phyloP scores from a whole-genome alignment of 2,113 vertebrate genomes.

The Oophaga pumilio region DNA sequence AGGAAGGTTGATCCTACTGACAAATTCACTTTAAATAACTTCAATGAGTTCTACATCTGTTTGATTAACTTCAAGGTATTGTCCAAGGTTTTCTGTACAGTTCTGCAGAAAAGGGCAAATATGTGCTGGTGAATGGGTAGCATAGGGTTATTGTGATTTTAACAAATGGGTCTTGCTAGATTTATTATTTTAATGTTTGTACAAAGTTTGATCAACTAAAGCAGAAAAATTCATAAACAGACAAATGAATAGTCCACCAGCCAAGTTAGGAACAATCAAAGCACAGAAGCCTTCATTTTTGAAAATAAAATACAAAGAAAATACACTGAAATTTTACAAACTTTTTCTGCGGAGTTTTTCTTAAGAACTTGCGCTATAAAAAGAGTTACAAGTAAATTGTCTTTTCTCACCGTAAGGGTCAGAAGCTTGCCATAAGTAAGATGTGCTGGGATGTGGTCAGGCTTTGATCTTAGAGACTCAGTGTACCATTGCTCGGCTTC shows the following conservation, averaged over 20 bases:
- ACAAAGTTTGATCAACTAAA: neutral
- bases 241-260: neutral
- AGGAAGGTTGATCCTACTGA: neutral
- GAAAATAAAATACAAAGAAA: neutral
- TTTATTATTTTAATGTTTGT: neutral
- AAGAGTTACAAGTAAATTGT: neutral
- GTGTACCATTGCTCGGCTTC: slow-evolving; percentile 93
- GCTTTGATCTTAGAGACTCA: slow-evolving; percentile 91
- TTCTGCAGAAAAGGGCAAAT: neutral
- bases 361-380: neutral
- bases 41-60: neutral
- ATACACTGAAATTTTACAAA: neutral
- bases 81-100: neutral
- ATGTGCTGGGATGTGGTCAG: slow-evolving; percentile 95
- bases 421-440: slow-evolving; percentile 95
- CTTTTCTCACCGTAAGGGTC: slow-evolving; percentile 84
- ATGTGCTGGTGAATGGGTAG: neutral
- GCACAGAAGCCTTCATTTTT: neutral
- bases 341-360: neutral
- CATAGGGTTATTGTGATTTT: neutral
- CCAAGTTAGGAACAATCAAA: neutral
- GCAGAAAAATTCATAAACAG: neutral
- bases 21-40: neutral
- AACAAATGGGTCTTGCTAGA: neutral
- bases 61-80: neutral